These are phyloP conservation scores for Arrhopalites spinosus DNA, from an alignment of 2,888 invertebrate species.

Conservation along the genomic window DNA sequence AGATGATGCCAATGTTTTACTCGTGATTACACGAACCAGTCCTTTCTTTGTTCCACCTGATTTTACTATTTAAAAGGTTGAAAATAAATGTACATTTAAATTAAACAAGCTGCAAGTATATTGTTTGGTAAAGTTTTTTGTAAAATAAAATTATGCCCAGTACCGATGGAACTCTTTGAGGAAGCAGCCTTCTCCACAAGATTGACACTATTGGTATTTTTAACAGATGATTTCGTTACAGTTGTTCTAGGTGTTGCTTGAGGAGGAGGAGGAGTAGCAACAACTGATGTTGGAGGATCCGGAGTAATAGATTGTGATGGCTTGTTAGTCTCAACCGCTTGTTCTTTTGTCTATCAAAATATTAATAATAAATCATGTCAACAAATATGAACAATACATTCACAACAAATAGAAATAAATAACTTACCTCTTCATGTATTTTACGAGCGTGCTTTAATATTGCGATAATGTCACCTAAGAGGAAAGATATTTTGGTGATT, in stretches of 20 bases:
- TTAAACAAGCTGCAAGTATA: not conserved
- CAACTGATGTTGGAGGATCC: not conserved
- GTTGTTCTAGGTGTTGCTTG: not conserved
- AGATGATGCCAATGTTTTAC: not conserved
- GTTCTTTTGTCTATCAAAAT: constrained; percentile 45
- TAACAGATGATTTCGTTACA: not conserved
- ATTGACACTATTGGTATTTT: not conserved
- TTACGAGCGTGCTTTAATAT: constrained; percentile 67
- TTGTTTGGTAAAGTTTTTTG: not conserved
- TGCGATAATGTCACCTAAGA: constrained; percentile 63
- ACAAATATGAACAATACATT: not conserved
- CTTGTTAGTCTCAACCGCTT: constrained; percentile 45
- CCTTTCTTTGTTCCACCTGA: not conserved
- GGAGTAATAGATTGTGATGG: constrained; percentile 24
- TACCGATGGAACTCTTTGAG: not conserved
- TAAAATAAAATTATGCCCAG: not conserved
- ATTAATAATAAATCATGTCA: not conserved
- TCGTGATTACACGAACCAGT: not conserved
- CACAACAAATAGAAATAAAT: not conserved
- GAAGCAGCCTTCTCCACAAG: not conserved
- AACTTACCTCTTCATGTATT: constrained; percentile 63
- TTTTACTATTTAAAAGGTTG: not conserved
- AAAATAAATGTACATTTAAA: not conserved
- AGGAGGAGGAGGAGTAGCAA: not conserved
- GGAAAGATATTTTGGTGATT: no score